A percentile compares a stretch with the other conserved stretches of the same genome.
These are phyloP conservation scores for Caenorhabditis sp. DNA, from an alignment of 2,888 invertebrate species.

Conservation along the genomic window DNA sequence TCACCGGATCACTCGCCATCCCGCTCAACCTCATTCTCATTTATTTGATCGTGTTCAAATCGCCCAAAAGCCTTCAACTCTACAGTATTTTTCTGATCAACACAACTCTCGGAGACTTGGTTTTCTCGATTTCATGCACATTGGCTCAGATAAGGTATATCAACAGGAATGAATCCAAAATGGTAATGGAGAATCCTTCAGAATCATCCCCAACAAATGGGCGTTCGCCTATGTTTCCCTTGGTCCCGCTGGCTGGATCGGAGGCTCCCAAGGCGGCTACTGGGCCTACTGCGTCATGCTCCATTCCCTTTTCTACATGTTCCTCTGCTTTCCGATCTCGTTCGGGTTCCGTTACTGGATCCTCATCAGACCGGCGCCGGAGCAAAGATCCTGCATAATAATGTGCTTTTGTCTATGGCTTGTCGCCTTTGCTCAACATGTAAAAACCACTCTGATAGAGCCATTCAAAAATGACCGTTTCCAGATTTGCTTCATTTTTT, in stretches of 20 bases:
- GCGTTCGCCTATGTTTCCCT: slow-evolving; percentile 70
- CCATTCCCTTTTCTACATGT: slow-evolving; percentile 69
- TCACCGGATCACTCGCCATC: slow-evolving; percentile 54
- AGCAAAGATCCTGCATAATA: slow-evolving; percentile 37
- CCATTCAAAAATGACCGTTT: slow-evolving; percentile 7
- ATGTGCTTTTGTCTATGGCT: slow-evolving; percentile 62
- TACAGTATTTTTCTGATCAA: slow-evolving; percentile 64
- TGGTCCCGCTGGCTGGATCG: slow-evolving; percentile 62
- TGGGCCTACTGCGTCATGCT: slow-evolving; percentile 61
- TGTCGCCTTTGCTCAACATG: slow-evolving; percentile 64
- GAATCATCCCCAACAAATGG: slow-evolving; percentile 71
- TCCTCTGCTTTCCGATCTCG: slow-evolving; percentile 68
- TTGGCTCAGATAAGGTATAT: slow-evolving; percentile 64
- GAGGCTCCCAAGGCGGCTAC: slow-evolving; percentile 53
- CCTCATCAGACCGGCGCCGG: slow-evolving; percentile 63
- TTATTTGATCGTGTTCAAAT: slow-evolving; percentile 53
- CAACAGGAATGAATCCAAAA: background rate
- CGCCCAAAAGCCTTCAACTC: slow-evolving; percentile 45
- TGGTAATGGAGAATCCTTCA: slow-evolving; percentile 4
- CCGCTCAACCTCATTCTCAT: slow-evolving; percentile 55
- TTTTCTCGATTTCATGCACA: slow-evolving; percentile 55
- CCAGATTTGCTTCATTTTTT: slow-evolving; percentile 68
- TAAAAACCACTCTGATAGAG: no score
- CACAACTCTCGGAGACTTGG: slow-evolving; percentile 58
- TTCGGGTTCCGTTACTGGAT: slow-evolving; percentile 72